Percentiles rank a stretch among this genome's conserved stretches.
These are phyloP conservation scores for Sebastes hubbsi DNA, from an alignment of 2,797 vertebrate species.

Conservation along the genomic window DNA sequence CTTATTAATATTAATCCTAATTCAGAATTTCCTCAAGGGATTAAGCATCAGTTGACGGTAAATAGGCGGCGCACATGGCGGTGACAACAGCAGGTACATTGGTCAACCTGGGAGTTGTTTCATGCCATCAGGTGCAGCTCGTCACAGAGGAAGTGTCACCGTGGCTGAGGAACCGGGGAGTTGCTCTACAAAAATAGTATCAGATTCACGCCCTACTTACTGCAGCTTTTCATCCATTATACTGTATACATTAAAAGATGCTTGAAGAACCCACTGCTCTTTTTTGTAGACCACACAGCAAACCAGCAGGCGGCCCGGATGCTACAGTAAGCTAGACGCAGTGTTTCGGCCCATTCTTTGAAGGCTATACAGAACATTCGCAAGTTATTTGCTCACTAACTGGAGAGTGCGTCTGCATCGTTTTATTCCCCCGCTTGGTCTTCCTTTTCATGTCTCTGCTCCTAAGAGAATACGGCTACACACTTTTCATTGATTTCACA, in stretches of 20 bases:
- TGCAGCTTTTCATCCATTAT: constrained; percentile 61
- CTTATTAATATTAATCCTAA: constrained; percentile 7
- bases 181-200: constrained; percentile 56
- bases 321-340: background rate
- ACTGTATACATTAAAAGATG: constrained; percentile 46
- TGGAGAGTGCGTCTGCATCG: background rate
- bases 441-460: constrained; percentile 18
- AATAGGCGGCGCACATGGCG: constrained; percentile 23
- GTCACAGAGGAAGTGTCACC: constrained; percentile 38
- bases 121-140: constrained; percentile 48
- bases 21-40: constrained; percentile 32
- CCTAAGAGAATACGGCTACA: constrained; percentile 19
- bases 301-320: constrained; percentile 62
- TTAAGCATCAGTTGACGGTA: constrained; percentile 34
- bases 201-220: constrained; percentile 63
- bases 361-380: constrained; percentile 7
- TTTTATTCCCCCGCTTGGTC: constrained; percentile 20
- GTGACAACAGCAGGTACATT: constrained; percentile 45
- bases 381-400: constrained; percentile 21
- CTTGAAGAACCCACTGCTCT: constrained; percentile 42
- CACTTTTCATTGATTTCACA: constrained; percentile 46
- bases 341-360: constrained; percentile 10
- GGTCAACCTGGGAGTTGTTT: constrained; percentile 64
- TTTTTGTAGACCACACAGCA: constrained; percentile 45
- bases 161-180: constrained; percentile 51